Percentiles rank a stretch among this genome's conserved stretches.
Evolutionary conservation across 2,888 invertebrate species (phyloP).

Genomic region (Diplolepis rosae): DNA sequence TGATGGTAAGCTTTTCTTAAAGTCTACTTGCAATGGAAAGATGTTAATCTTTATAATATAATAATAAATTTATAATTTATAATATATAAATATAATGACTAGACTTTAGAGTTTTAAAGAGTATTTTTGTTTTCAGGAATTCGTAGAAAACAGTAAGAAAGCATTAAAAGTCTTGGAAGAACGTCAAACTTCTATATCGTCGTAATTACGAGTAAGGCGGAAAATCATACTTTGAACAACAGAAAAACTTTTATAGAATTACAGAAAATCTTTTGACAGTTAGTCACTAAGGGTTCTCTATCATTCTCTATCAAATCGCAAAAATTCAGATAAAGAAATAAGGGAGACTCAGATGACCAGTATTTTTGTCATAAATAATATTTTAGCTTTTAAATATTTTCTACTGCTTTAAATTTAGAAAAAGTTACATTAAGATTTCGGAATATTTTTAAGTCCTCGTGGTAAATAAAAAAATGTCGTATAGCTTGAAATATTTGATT

Average conservation of each 20-base stretch:
- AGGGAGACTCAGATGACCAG: background rate
- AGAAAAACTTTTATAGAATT: too few species aligned
- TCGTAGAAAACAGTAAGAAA: slow-evolving; percentile 79
- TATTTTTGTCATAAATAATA: slow-evolving; percentile 16
- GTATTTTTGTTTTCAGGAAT: slow-evolving; percentile 71
- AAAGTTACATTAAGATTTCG: background rate
- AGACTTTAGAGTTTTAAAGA: background rate
- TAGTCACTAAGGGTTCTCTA: background rate
- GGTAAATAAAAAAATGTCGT: background rate
- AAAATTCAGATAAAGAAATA: background rate
- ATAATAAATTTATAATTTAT: too few species aligned
- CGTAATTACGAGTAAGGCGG: slow-evolving; percentile 34
- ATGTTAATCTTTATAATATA: too few species aligned
- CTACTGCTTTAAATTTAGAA: background rate
- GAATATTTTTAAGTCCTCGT: too few species aligned
- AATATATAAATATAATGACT: too few species aligned
- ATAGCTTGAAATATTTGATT: background rate
- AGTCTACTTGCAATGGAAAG: too few species aligned
- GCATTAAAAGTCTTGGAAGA: slow-evolving; percentile 64
- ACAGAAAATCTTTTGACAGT: background rate
- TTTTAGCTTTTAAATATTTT: background rate
- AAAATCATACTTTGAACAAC: slow-evolving; percentile 5
- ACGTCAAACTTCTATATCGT: slow-evolving; percentile 39
- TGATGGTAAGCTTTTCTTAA: slow-evolving; percentile 75
- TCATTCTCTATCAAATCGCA: background rate